phyloP scores from a whole-genome alignment of 2,113 vertebrate species.

The Psophia crepitans region DNA sequence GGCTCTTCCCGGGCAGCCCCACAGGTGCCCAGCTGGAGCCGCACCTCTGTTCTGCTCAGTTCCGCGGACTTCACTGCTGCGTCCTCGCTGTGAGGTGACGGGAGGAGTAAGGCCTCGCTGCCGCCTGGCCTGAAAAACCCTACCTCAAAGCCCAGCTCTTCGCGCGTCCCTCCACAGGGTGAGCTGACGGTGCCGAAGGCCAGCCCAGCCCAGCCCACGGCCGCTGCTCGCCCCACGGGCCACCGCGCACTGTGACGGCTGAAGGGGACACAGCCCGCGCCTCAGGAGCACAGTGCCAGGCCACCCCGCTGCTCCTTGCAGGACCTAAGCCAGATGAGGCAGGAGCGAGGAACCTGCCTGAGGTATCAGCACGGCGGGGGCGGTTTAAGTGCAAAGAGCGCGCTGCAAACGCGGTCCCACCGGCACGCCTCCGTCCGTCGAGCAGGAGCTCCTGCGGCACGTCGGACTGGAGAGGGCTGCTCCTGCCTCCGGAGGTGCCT shows the following conservation, averaged over 20 bases:
- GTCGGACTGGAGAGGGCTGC: not conserved
- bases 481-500: not conserved
- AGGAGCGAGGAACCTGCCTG: fast-evolving
- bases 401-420: not conserved
- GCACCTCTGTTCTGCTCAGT: not conserved
- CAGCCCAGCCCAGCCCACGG: fast-evolving
- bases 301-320: not conserved
- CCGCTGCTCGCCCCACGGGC: not conserved
- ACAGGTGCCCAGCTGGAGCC: not conserved
- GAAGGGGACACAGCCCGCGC: not conserved
- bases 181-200: not conserved
- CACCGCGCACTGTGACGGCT: not conserved
- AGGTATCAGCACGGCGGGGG: not conserved
- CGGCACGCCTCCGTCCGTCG: not conserved
- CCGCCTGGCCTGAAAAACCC: not conserved
- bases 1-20: not conserved
- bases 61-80: not conserved
- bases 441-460: not conserved
- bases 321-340: not conserved
- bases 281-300: not conserved
- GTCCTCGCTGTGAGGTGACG: fast-evolving
- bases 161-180: fast-evolving
- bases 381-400: not conserved
- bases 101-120: not conserved
- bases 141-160: not conserved